Base-by-base conservation (phyloP, 2,797 vertebrate species). In the Enteromius anoplus region DNA sequence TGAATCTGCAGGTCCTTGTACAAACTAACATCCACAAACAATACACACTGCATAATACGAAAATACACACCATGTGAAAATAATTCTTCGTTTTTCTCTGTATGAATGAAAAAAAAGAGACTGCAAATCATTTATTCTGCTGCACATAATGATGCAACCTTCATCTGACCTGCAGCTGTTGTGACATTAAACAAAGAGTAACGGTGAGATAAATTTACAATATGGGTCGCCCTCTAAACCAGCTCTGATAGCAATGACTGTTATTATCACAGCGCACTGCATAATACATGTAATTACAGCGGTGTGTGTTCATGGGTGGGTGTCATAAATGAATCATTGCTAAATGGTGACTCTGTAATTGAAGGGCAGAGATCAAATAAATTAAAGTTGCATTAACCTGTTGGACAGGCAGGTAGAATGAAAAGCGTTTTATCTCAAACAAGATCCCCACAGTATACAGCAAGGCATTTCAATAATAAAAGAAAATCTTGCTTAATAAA, bases 311-410 rank as follows among this genome's bases (percentile, higher is more conserved):
- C 60, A 29, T 19, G 34, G 62, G 60, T 45, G 34, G 72, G 32
- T 53, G 72, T 60, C 70, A 37, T 23, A 62, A 75, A 42, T 60
- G 45, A 81, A 81, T 75, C 70, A 81, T 40, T 40, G 47, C 47
- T 76, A 76, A 77, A 83, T 72, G 42, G 49, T 19, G 17, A 66
- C 29, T 65, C 11, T 0, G 68, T 75, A 73, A 80, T 72, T 77
- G 60, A 83, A 80, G 64, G 80, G 42, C 68, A 53, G 55, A 69
- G 80, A 79, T 84, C 80, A 80, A 73, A 49, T 86, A 65, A 78
- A 73, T 75, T 66, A 80, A 79, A 78, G 53, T 29, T 64, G 78
- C 66, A 87, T 32, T 72, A 47, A 75, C 72, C 34, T 70, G 75
- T 68, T 82, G 73, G 37, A 69, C 26, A 83, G 14, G 49, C 19